Base-by-base conservation (phyloP, 2,888 invertebrate genomes). In the Synanthedon vespiformis region DNA sequence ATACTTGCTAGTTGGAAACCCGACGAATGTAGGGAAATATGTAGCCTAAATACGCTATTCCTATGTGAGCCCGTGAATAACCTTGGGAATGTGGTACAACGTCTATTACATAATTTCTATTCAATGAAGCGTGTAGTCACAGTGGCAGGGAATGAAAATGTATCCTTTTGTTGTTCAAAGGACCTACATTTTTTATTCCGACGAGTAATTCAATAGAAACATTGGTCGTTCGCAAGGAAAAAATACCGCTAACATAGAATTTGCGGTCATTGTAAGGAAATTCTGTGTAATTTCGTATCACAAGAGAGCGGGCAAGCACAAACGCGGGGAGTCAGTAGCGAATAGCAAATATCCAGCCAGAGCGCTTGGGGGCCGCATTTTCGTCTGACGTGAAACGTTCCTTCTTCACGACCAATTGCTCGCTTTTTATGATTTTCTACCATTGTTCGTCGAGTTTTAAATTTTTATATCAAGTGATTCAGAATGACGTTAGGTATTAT, bases 201-300 rank as follows among this genome's bases (percentile, higher is more conserved):
- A 34, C 44, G 14, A 44, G 44, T 72, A 72, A 76, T 76, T 74
- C 72, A 76, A 76, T 75, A 75, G 70, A 67, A 65, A 70, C 67
- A 64, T 68, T 68, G 44, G 13, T 13, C 1, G n/a, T 69, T 63
- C 59, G 56, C 62, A 55, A 62, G 59, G 50, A 50, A 40, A 54
- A 59, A 65, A 57, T 56, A 63, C 60, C 61, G 60, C 62, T 59
- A 64, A 61, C 57, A 34, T 18, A 62, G 65, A 65, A 69, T 70
- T 64, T 69, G 70, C 61, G 66, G 70, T 71, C 72, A 72, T 74
- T 71, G 72, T 70, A 52, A 63, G 62, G 61, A 62, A 67, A 66
- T 61, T 66, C 61, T 66, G 63, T 67, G 69, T 72, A 63, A 72
- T 70, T 66, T 63, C 58, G 61, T 59, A 55, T 51, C 51, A 48